These are phyloP conservation scores for Megaustenia siamemsis DNA, from an alignment of 2,888 invertebrate species.

Conservation along the genomic window DNA sequence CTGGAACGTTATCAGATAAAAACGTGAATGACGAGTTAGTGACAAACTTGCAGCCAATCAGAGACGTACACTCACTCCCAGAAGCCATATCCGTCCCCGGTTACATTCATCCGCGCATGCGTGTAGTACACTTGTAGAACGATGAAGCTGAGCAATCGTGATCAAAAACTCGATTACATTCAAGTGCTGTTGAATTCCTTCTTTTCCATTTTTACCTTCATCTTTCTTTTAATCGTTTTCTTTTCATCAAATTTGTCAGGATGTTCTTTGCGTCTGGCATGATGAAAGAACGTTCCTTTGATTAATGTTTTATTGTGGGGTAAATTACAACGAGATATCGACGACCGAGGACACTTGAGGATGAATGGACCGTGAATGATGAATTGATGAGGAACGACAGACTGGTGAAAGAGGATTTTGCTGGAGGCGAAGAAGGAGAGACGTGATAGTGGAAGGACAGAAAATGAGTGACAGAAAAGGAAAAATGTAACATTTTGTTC, in stretches of 20 bases:
- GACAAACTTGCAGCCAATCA: constrained; percentile 40
- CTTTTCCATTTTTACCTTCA: neutral
- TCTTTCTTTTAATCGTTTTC: constrained; percentile 36
- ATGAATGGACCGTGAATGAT: constrained; percentile 45
- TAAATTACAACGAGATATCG: constrained; percentile 45
- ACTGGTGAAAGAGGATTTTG: neutral
- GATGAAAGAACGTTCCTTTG: constrained; percentile 50
- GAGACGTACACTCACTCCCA: neutral
- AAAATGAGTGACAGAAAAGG: constrained; percentile 38
- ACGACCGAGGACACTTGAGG: constrained; percentile 26
- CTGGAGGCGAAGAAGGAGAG: neutral
- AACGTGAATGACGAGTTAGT: constrained; percentile 15
- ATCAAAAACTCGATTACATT: constrained; percentile 36
- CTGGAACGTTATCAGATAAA: constrained; percentile 17
- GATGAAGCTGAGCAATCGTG: constrained; percentile 20
- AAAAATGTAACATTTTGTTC: constrained; percentile 22
- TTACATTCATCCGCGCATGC: constrained; percentile 29
- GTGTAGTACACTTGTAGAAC: neutral
- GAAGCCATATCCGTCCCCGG: neutral
- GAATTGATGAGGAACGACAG: constrained; percentile 45
- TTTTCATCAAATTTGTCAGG: constrained; percentile 44
- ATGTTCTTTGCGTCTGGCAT: constrained; percentile 33
- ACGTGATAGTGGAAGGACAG: constrained; percentile 36
- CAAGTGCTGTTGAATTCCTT: constrained; percentile 8
- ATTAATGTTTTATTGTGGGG: constrained; percentile 48